A percentile compares a stretch with the other conserved stretches of the same genome.
Conservation (phyloP, 2,797 vertebrate genomes). For the Naso thynnoides region DNA sequence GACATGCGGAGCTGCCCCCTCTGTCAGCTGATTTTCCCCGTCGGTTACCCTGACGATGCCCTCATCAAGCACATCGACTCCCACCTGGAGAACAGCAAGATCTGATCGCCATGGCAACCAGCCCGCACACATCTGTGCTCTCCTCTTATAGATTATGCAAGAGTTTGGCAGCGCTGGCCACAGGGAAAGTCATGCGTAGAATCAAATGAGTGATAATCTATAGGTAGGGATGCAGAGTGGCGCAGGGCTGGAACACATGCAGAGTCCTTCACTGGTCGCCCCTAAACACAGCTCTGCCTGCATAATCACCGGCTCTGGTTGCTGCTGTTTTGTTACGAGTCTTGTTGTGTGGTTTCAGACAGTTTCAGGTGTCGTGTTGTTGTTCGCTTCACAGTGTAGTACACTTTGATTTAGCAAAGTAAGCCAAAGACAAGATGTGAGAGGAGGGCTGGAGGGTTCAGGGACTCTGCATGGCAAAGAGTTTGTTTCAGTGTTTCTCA, state of each 20-base stretch:
- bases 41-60: constrained; percentile 95
- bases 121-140: constrained; percentile 49
- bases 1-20: constrained; percentile 96
- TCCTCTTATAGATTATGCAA: constrained; percentile 58
- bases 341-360: constrained; percentile 59
- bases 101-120: constrained; percentile 85
- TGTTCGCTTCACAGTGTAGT: constrained; percentile 46
- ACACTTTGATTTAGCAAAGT: constrained; percentile 51
- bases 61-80: constrained; percentile 99
- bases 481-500: constrained; percentile 26
- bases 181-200: constrained; percentile 12
- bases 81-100: constrained; percentile 99
- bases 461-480: constrained; percentile 53
- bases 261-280: constrained; percentile 25
- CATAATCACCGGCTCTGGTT: constrained; percentile 49
- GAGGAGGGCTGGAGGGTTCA: constrained; percentile 32
- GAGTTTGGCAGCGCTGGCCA: constrained; percentile 24
- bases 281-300: constrained; percentile 38
- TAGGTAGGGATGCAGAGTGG: constrained; percentile 32
- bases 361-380: constrained; percentile 63
- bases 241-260: constrained; percentile 20
- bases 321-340: constrained; percentile 59
- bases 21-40: constrained; percentile 95
- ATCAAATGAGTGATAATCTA: constrained; percentile 6
- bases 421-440: constrained; percentile 28